Percentiles rank a stretch among this genome's conserved stretches.
Conservation (phyloP, 2,113 vertebrate species). For the Triplophysa tibetana region DNA sequence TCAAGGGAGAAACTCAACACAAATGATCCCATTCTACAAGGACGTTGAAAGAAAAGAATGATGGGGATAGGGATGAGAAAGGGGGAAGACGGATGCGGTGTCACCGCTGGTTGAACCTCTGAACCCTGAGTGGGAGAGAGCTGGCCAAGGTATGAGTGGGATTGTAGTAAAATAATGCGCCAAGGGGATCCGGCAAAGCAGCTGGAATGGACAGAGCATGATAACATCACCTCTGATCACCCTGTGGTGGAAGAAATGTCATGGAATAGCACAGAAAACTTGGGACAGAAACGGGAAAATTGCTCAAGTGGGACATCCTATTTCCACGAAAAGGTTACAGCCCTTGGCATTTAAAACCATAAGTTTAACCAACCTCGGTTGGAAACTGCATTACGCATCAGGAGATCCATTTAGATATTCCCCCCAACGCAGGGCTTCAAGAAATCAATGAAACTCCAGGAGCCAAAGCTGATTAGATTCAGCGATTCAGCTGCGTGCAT, state of each 20-base stretch:
- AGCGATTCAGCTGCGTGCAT: constrained; percentile 22
- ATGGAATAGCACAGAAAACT: background rate
- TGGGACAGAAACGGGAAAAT: background rate
- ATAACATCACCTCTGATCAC: constrained; percentile 31
- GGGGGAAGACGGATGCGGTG: constrained; percentile 20
- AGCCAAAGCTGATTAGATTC: constrained; percentile 48
- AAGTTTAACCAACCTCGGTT: constrained; percentile 30
- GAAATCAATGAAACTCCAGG: constrained; percentile 44
- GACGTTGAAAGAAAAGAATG: constrained; percentile 44
- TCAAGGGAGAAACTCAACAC: constrained; percentile 49
- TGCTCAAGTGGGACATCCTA: background rate
- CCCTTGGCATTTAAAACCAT: constrained; percentile 2
- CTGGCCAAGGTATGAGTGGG: background rate
- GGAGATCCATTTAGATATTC: constrained; percentile 33
- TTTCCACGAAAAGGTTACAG: background rate
- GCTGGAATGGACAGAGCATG: constrained; percentile 32
- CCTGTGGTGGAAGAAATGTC: background rate
- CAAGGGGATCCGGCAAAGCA: constrained; percentile 34
- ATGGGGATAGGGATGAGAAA: constrained; percentile 6
- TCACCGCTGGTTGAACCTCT: constrained; percentile 40
- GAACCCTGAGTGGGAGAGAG: constrained; percentile 18
- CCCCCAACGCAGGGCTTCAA: constrained; percentile 11
- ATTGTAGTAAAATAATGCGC: constrained; percentile 1
- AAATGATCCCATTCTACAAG: constrained; percentile 43
- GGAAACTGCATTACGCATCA: constrained; percentile 42